These are phyloP conservation scores for Neoseiulus cucumeris DNA, from an alignment of 1,140 invertebrate genomes.

Conservation along the genomic window DNA sequence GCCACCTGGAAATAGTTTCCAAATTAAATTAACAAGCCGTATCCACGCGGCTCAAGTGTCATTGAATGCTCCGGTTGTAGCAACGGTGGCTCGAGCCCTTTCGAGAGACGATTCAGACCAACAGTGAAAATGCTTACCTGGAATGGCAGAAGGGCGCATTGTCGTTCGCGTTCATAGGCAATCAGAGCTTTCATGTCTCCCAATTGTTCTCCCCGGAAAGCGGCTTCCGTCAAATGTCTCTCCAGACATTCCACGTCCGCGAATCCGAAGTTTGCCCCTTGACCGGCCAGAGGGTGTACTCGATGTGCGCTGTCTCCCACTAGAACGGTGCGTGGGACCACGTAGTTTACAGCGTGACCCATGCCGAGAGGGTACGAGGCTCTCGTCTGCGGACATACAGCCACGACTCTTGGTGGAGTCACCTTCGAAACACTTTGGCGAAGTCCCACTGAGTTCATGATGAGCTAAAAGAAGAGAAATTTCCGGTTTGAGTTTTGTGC, in stretches of 20 bases:
- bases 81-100: neutral
- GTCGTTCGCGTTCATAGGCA: neutral
- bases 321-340: slow-evolving; percentile 46
- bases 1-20: slow-evolving; percentile 28
- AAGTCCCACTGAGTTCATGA: neutral
- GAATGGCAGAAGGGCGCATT: neutral
- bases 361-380: slow-evolving; percentile 80
- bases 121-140: slow-evolving; percentile 13
- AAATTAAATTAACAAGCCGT: neutral
- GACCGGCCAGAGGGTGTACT: slow-evolving; percentile 86
- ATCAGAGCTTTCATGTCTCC: slow-evolving; percentile 35
- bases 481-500: no score
- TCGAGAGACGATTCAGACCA: slow-evolving; percentile 9
- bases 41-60: neutral
- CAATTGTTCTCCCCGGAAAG: slow-evolving; percentile 43
- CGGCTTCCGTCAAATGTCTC: slow-evolving; percentile 42
- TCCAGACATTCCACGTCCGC: slow-evolving; percentile 61
- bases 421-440: neutral
- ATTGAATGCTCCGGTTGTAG: neutral
- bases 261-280: slow-evolving; percentile 92
- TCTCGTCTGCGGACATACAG: slow-evolving; percentile 38
- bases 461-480: neutral
- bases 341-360: slow-evolving; percentile 66
- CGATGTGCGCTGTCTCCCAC: slow-evolving; percentile 89
- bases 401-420: slow-evolving; percentile 51